Conservation (phyloP, 2,113 vertebrate genomes). For the Lipotes vexillifer region DNA sequence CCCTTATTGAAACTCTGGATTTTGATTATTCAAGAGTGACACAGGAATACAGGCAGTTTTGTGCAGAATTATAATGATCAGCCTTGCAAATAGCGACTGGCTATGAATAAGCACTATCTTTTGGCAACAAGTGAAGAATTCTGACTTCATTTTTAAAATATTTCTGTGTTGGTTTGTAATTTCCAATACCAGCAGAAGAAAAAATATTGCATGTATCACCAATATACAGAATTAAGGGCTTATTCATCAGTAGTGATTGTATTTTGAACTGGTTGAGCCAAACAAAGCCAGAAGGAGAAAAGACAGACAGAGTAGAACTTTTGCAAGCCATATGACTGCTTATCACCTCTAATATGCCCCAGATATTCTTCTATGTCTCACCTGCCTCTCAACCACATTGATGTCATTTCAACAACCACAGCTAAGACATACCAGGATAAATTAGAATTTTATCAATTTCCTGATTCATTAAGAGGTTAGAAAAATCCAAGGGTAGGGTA, state of each 20-base stretch:
- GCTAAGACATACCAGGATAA: not conserved
- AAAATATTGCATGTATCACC: conserved; percentile 6
- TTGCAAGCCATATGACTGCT: not conserved
- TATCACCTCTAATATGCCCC: rapidly evolving
- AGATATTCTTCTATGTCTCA: not conserved
- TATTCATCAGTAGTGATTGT: not conserved
- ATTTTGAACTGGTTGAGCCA: not conserved
- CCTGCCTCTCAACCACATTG: not conserved
- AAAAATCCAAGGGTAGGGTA: not conserved
- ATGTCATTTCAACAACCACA: not conserved
- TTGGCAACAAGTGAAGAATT: conserved; percentile 30
- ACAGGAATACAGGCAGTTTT: conserved; percentile 33
- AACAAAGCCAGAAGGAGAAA: not conserved
- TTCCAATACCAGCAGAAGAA: not conserved
- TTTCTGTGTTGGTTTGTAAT: not conserved
- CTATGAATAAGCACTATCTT: conserved; percentile 53
- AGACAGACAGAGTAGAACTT: not conserved
- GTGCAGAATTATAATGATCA: conserved; percentile 38
- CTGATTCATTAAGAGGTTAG: not conserved
- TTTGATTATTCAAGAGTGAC: conserved; percentile 50
- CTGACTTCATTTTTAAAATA: conserved; percentile 36
- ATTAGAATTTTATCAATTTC: not conserved
- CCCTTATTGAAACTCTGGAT: conserved; percentile 29
- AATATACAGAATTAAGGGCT: not conserved
- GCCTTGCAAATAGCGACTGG: conserved; percentile 32